These are phyloP conservation scores for Siniperca scherzeri DNA, from an alignment of 2,797 vertebrate genomes.

Conservation along the genomic window DNA sequence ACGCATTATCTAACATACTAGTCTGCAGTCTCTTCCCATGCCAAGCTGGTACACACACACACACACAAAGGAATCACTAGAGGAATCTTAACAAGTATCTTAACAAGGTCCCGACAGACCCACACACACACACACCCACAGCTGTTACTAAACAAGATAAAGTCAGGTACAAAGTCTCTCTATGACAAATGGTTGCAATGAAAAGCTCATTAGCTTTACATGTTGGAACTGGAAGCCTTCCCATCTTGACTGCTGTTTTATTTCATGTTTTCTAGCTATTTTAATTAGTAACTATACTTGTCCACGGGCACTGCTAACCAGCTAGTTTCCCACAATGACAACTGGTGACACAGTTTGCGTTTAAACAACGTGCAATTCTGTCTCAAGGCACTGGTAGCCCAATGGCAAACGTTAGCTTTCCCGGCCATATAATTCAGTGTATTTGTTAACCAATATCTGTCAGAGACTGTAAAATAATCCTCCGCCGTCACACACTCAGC, in stretches of 20 bases:
- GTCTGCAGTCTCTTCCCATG: neutral
- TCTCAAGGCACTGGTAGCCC: neutral
- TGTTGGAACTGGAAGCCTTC: neutral
- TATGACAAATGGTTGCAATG: neutral
- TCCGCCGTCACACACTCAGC: slow-evolving; percentile 34
- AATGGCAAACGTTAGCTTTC: neutral
- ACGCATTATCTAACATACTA: slow-evolving; percentile 33
- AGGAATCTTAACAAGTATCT: slow-evolving; percentile 32
- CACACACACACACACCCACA: slow-evolving; percentile 19
- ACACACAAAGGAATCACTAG: slow-evolving; percentile 14
- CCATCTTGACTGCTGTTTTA: neutral
- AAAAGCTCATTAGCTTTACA: neutral
- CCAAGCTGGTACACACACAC: neutral
- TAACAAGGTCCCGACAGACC: slow-evolving; percentile 6
- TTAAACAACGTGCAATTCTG: neutral
- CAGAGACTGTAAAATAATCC: slow-evolving; percentile 44
- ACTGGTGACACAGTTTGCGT: neutral
- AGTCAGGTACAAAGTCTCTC: slow-evolving; percentile 55
- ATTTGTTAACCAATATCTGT: slow-evolving; percentile 5
- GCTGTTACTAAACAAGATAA: neutral
- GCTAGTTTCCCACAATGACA: slow-evolving; percentile 29
- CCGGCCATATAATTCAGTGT: neutral
- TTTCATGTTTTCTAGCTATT: neutral
- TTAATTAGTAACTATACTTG: neutral
- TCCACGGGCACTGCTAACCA: slow-evolving; percentile 3